phyloP scores from a whole-genome alignment of 2,888 invertebrate species.

The Anthrax anthrax region DNA sequence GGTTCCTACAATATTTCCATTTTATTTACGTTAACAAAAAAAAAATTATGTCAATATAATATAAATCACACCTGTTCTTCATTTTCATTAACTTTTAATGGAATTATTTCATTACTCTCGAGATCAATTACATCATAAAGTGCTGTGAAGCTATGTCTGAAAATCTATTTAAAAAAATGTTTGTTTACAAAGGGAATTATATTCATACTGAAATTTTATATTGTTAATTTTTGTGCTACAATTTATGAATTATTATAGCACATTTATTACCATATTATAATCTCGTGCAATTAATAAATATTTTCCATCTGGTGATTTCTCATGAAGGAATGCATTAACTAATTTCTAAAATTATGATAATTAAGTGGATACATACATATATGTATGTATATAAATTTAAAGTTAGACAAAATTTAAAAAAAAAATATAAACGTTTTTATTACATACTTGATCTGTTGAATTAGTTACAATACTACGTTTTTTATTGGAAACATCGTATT shows the following conservation, averaged over 20 bases:
- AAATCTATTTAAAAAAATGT: conserved; percentile 44
- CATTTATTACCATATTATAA: conserved; percentile 42
- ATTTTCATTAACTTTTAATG: conserved; percentile 24
- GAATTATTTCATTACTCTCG: conserved; percentile 35
- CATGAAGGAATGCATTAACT: conserved; percentile 28
- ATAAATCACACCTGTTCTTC: neutral
- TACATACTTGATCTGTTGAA: neutral
- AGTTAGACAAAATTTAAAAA: neutral
- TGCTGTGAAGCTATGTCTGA: conserved; percentile 65
- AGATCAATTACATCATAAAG: conserved; percentile 56
- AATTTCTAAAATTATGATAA: conserved; percentile 21
- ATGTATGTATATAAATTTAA: neutral
- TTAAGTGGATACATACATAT: neutral
- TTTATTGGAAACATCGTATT: neutral
- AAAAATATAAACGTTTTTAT: neutral
- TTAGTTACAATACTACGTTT: neutral
- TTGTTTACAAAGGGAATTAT: too few relatives aligned
- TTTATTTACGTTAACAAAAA: neutral
- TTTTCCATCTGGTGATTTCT: conserved; percentile 49
- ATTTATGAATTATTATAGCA: too few relatives aligned
- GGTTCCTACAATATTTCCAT: conserved; percentile 24
- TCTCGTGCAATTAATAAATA: conserved; percentile 47
- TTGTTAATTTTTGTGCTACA: too few relatives aligned
- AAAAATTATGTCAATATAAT: neutral
- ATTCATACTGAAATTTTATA: too few relatives aligned